Base-by-base conservation (phyloP, 2,888 invertebrate genomes). In the Pseudeuparius sepicola region DNA sequence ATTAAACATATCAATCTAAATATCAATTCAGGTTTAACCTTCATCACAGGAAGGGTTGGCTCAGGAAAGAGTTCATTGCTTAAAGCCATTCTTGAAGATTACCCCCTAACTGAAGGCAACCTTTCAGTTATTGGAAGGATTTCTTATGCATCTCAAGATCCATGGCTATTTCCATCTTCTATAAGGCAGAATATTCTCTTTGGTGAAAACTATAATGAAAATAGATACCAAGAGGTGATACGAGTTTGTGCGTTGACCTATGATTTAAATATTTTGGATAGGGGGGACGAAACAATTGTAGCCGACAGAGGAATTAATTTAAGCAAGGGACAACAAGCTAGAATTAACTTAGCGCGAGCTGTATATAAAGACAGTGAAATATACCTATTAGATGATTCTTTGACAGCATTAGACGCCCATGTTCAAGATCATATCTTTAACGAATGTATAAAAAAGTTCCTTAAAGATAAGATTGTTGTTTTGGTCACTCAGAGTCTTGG, bases 381-480 rank as follows among this genome's bases (percentile, higher is more conserved):
- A 41, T 90, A 87, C 55, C 62, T 90, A 4, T 62, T 92, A 28
- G 90, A 90, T 57, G 90, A 90, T 62, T 89, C 89, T 0, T 64
- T 90, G 12, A 79, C 86, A 43, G 88, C 89, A 0, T 85, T 90
- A n/a, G 90, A 90, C 62, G 73, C 85, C 1, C 80, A 83, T 16
- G 89, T 90, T 3, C 84, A 85, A 2, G 73, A 81, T 1, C 82
- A 84, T 59, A 68, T 90, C 47, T 90, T 88, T 62, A 82, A 87
- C 53, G 72, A 79, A 54, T 85, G 82, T 51, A 69, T 84, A 30
- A 67, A 52, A 25, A 44, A 68, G 9, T 73, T 73, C 49, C 62
- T 86, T 44, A 64, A 70, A 4, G 67, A 73, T 41, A 74, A 78
- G 53, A 75, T 81, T 2, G 61, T 78, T 18, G 70, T 86, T 27